Base-by-base conservation (phyloP, 2,888 invertebrate genomes). In the Caenorhabditis zanzibari region DNA sequence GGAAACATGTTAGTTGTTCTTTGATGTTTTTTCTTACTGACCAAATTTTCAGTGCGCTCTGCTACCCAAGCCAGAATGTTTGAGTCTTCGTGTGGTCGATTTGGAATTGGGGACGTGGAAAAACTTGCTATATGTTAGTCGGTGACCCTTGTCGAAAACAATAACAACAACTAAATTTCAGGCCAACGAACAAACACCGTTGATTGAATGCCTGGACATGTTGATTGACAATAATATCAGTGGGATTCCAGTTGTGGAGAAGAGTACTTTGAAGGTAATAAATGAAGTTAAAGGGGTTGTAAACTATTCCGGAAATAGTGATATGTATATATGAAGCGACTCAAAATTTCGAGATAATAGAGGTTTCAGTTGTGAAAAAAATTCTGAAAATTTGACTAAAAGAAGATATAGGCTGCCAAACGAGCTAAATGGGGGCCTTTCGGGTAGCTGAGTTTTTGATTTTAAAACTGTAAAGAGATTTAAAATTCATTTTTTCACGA, bases 131-230 rank as follows among this genome's bases (percentile, higher is more conserved):
- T 84, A 61, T 68, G 86, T 86, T 26, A 73, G 83, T 79, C 38
- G 38, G 19, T 16, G 38, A 56, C 14, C n/a, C 47, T 26, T 61
- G 44, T 26, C 49, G 28, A 74, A 75, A 75, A 52, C 1, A 58
- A 74, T 16, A 12, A 52, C 54, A 56, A 49, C 5, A 54, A 52
- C n/a, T 9, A 54, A 49, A n/a, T 63, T 61, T 22, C 54, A 86
- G 86, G 85, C 85, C 44, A 47, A 83, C 24, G 80, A 82, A 54
- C 54, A 69, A 44, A 86, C 85, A 41, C 83, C 85, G 14, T 38
- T 86, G 56, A 86, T 86, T 49, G 85, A 86, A 9, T 81, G 76
- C 32, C 66, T 86, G 26, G 86, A 86, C 69, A 74, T 86, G 79
- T 72, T 86, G 28, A 86, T 86, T 44, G 85, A 85, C 68, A 83